Base-by-base conservation (phyloP, 1,140 invertebrate genomes). In the Anoplophora glabripennis region DNA sequence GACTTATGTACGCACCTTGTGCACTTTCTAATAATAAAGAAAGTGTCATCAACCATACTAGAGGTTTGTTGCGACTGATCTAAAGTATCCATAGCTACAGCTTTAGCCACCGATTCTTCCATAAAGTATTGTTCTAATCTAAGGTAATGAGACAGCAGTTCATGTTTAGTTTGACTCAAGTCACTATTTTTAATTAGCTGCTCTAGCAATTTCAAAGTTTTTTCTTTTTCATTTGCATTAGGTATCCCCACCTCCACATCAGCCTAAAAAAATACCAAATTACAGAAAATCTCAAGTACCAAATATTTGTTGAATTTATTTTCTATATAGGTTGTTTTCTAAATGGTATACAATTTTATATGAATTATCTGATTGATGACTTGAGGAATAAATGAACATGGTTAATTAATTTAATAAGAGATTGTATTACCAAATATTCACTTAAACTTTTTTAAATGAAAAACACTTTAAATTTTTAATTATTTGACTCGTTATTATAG, bases 1-100 rank as follows among this genome's bases (percentile, higher is more conserved):
- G 52, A 15, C n/a, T n/a, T n/a, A n/a, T 51, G 7, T 54, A 53
- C 11, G 34, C 78, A 92, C 90, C 90, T 86, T 35, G 98, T 89
- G 72, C 93, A 95, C 79, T 99, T 99, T 66, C 94, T 91, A 0
- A 98, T 86, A 62, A 99, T 96, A 74, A 96, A 99, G 76, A 99
- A 99, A 3, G 97, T 88, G 80, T 99, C 96, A 77, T 99, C 97
- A 0, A 99, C 89, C 80, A 99, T 89, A 66, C 91, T 96, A 0
- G 95, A 96, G 3, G 87, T 92, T 57, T 89, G 81, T 46, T 89
- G 84, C 1, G 69, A 58, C 48, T 78, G 74, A 59, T 88, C 87
- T 36, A 88, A 75, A 0, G 79, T 80, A 70, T 98, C 94, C 83
- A 98, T 86, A 57, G 86, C 85, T 40, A 99, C 84, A 15, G 96